phyloP scores from a whole-genome alignment of 1,140 invertebrate genomes.

The Zaprionus davidi region DNA sequence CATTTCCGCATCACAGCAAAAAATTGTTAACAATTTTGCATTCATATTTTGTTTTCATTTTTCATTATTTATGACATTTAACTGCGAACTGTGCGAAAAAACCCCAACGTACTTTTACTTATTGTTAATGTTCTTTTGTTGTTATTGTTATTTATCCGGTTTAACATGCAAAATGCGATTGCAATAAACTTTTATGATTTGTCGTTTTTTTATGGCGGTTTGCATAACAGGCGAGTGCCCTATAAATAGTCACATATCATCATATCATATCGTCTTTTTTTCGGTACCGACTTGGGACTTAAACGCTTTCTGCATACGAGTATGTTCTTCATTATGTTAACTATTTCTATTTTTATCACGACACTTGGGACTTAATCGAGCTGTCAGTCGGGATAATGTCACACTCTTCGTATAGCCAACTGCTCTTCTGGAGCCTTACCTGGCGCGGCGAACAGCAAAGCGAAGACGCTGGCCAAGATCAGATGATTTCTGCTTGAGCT shows the following conservation, averaged over 20 bases:
- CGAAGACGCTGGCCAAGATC: slow-evolving; percentile 52
- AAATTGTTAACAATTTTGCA: slow-evolving; percentile 37
- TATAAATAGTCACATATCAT: slow-evolving; percentile 24
- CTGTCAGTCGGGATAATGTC: slow-evolving; percentile 19
- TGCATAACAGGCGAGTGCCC: slow-evolving; percentile 8
- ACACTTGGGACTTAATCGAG: slow-evolving; percentile 47
- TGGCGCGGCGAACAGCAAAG: slow-evolving; percentile 63
- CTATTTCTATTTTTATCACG: slow-evolving; percentile 54
- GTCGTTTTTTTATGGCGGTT: not conserved
- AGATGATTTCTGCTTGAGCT: slow-evolving; percentile 23
- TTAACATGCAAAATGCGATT: slow-evolving; percentile 14
- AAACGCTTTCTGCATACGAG: not conserved
- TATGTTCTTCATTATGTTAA: not conserved
- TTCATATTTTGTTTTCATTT: slow-evolving; percentile 18
- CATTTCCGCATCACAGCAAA: slow-evolving; percentile 61
- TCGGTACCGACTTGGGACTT: not conserved
- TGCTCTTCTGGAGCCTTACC: slow-evolving; percentile 53
- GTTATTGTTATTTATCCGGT: not conserved
- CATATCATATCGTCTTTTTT: slow-evolving; percentile 23
- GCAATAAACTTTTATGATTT: slow-evolving; percentile 15
- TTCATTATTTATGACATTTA: slow-evolving; percentile 71
- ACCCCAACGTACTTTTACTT: slow-evolving; percentile 42
- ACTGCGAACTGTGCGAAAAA: slow-evolving; percentile 10
- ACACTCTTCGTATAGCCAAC: not conserved
- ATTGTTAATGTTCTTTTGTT: slow-evolving; percentile 17